Conservation (phyloP, 2,888 invertebrate species). For the Julus scanicus region DNA sequence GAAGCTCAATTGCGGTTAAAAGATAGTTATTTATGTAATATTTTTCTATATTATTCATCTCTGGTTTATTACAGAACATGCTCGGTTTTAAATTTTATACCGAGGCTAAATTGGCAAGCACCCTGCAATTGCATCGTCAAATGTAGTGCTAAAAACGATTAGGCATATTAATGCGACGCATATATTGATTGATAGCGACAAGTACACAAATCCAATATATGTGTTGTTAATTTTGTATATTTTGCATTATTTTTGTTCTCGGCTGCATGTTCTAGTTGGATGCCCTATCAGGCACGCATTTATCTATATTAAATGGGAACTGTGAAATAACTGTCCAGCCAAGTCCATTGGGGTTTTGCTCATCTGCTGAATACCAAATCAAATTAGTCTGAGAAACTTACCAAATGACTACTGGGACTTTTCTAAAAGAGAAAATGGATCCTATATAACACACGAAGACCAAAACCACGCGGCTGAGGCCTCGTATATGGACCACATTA, state of each 20-base stretch:
- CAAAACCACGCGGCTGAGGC: slow-evolving; percentile 32
- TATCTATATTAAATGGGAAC: slow-evolving; percentile 47
- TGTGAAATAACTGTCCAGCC: slow-evolving; percentile 40
- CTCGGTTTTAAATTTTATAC: too few species aligned
- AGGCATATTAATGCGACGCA: slow-evolving; percentile 19
- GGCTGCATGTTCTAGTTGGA: slow-evolving; percentile 40
- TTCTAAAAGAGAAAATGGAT: slow-evolving; percentile 47
- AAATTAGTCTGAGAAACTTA: slow-evolving; percentile 47
- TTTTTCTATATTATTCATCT: too few species aligned
- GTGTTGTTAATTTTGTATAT: not conserved
- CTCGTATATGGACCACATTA: slow-evolving; percentile 43
- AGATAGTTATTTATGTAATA: too few species aligned
- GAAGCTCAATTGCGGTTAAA: too few species aligned
- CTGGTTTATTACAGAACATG: too few species aligned
- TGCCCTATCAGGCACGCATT: slow-evolving; percentile 47
- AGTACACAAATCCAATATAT: not conserved
- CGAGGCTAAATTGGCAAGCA: too few species aligned
- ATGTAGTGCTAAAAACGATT: not conserved
- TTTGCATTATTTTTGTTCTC: slow-evolving; percentile 19
- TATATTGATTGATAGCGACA: slow-evolving; percentile 10
- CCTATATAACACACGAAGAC: slow-evolving; percentile 14
- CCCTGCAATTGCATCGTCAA: not conserved
- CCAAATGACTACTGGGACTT: slow-evolving; percentile 45
- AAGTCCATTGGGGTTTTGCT: slow-evolving; percentile 44
- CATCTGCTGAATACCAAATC: slow-evolving; percentile 47